Evolutionary conservation across 1,140 invertebrate genomes (phyloP).

Genomic region (Ctenoplectra terminalis): DNA sequence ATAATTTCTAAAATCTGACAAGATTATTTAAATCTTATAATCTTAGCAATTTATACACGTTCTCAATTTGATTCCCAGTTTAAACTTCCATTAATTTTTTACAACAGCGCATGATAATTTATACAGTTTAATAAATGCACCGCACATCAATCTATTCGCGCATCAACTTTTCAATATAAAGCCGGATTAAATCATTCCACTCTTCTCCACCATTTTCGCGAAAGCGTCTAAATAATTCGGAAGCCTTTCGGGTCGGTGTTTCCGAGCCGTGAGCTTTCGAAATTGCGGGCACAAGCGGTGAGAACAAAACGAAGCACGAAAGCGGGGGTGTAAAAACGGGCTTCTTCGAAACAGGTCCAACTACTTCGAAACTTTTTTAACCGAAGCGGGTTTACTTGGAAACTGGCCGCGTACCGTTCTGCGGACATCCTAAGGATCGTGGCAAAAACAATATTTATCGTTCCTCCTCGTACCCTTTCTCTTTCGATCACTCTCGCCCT

Average conservation of each 20-base stretch:
- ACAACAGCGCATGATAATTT: neutral
- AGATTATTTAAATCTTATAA: neutral
- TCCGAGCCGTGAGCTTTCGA: neutral
- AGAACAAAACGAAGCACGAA: neutral
- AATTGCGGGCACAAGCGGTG: neutral
- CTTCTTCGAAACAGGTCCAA: constrained; percentile 38
- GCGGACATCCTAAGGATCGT: constrained; percentile 40
- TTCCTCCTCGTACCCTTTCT: constrained; percentile 46
- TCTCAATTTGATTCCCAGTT: neutral
- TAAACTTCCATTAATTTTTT: neutral
- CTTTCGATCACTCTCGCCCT: constrained; percentile 56
- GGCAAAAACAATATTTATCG: constrained; percentile 78
- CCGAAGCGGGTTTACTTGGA: constrained; percentile 66
- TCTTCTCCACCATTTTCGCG: no score
- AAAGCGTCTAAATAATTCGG: neutral
- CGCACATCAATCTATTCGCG: neutral
- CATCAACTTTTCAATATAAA: neutral
- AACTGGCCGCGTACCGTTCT: constrained; percentile 54
- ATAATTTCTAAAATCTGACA: neutral
- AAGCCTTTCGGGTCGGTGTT: neutral
- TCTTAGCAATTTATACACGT: no score
- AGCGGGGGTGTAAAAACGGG: constrained; percentile 39
- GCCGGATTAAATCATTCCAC: neutral
- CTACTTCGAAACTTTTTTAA: constrained; percentile 51
- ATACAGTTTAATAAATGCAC: neutral